These are phyloP conservation scores for Eupithecia exiguata DNA, from an alignment of 2,888 invertebrate genomes.

Conservation along the genomic window DNA sequence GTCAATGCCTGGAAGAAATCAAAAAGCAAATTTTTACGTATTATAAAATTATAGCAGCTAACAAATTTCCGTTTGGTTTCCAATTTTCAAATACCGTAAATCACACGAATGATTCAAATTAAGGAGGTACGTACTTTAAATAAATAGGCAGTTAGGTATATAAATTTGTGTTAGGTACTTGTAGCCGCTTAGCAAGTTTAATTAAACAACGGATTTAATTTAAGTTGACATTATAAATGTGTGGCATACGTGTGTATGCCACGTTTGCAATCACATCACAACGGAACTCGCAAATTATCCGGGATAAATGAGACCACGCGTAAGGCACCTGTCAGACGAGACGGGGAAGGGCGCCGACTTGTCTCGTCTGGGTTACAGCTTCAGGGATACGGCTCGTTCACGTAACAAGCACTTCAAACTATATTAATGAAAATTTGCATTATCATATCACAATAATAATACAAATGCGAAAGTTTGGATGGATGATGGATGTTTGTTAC, in stretches of 20 bases:
- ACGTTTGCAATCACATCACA: conserved; percentile 27
- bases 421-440: not conserved
- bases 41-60: no score
- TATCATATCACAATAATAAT: no score
- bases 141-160: not conserved
- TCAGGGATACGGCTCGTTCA: not conserved
- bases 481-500: no score
- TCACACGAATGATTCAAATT: not conserved
- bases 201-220: conserved; percentile 29
- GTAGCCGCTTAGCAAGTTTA: conserved; percentile 8
- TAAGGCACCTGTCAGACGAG: conserved; percentile 77
- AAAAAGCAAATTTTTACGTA: not conserved
- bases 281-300: conserved; percentile 63
- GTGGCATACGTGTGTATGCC: conserved; percentile 29
- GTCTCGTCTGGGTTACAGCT: conserved; percentile 48
- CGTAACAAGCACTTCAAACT: not conserved
- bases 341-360: conserved; percentile 65
- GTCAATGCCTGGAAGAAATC: not conserved
- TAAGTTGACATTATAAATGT: conserved; percentile 25
- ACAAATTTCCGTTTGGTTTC: not conserved
- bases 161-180: not conserved
- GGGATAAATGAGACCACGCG: conserved; percentile 73
- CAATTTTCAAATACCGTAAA: not conserved
- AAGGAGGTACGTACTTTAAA: not conserved
- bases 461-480: no score